phyloP scores from a whole-genome alignment of 2,888 invertebrate genomes.

The Halocaridina rubra region DNA sequence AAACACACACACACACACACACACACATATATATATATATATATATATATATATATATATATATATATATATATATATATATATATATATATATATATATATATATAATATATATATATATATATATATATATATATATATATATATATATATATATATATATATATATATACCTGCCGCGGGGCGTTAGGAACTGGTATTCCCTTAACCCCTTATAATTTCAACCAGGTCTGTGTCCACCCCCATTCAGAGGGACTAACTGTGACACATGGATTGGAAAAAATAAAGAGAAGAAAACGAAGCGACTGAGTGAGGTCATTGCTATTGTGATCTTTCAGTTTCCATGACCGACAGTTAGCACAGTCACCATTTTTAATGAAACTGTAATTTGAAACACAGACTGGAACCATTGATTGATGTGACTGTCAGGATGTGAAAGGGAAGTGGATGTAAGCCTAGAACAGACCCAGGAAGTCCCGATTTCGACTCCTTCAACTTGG shows the following conservation, averaged over 20 bases:
- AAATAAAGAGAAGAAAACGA: neutral
- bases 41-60: slow-evolving; percentile 33
- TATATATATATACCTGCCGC: slow-evolving; percentile 20
- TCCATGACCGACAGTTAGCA: neutral
- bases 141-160: slow-evolving; percentile 18
- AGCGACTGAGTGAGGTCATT: neutral
- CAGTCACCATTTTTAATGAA: too few species aligned
- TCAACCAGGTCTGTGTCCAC: neutral
- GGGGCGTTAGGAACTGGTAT: too few species aligned
- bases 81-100: slow-evolving; percentile 24
- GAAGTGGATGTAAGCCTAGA: too few species aligned
- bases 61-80: slow-evolving; percentile 23
- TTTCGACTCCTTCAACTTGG: too few species aligned
- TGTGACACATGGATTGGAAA: neutral
- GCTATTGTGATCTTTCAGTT: neutral
- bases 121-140: slow-evolving; percentile 14
- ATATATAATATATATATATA: slow-evolving; percentile 20
- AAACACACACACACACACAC: neutral
- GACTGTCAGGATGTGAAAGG: too few species aligned
- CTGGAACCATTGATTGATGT: too few species aligned
- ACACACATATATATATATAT: slow-evolving; percentile 16
- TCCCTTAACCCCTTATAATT: neutral
- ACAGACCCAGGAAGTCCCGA: too few species aligned
- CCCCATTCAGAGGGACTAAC: neutral
- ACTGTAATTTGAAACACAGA: too few species aligned